Evolutionary conservation across 2,113 vertebrate genomes (phyloP).

Genomic region (Platichthys stellatus): DNA sequence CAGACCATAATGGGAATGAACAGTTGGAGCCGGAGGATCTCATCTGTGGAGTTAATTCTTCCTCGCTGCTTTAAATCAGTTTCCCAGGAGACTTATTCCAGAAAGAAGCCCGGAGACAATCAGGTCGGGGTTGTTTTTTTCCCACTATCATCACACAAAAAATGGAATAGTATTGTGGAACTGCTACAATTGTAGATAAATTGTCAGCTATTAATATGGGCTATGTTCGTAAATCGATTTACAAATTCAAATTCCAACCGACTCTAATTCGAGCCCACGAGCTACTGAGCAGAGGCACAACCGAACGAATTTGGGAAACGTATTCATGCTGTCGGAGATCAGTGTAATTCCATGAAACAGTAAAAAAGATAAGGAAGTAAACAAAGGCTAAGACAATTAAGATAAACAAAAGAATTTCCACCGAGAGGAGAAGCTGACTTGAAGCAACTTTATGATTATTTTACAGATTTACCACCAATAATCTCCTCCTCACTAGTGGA

Average conservation of each 20-base stretch:
- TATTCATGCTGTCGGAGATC: slow-evolving; percentile 24
- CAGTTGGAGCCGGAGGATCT: slow-evolving; percentile 55
- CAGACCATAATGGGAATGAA: slow-evolving; percentile 14
- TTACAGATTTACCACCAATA: slow-evolving; percentile 25
- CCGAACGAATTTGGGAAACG: not conserved
- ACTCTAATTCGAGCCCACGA: not conserved
- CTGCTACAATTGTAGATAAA: not conserved
- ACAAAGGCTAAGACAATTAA: slow-evolving; percentile 24
- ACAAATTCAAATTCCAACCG: slow-evolving; percentile 9
- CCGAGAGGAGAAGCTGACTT: slow-evolving; percentile 24
- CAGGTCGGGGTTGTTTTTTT: not conserved
- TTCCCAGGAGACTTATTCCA: slow-evolving; percentile 40
- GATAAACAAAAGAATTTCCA: slow-evolving; percentile 6
- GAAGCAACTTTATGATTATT: slow-evolving; percentile 16
- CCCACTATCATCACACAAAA: not conserved
- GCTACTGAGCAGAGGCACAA: slow-evolving; percentile 14
- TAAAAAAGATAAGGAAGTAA: not conserved
- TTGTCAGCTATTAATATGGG: not conserved
- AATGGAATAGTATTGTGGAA: not conserved
- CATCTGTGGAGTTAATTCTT: slow-evolving; percentile 51
- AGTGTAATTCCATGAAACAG: slow-evolving; percentile 17
- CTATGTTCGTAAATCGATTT: not conserved
- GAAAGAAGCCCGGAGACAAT: slow-evolving; percentile 27
- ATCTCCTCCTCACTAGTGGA: slow-evolving; percentile 35
- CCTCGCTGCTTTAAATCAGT: slow-evolving; percentile 30